These are phyloP conservation scores for Tinea semifulvella DNA, from an alignment of 2,888 invertebrate genomes.

Conservation along the genomic window DNA sequence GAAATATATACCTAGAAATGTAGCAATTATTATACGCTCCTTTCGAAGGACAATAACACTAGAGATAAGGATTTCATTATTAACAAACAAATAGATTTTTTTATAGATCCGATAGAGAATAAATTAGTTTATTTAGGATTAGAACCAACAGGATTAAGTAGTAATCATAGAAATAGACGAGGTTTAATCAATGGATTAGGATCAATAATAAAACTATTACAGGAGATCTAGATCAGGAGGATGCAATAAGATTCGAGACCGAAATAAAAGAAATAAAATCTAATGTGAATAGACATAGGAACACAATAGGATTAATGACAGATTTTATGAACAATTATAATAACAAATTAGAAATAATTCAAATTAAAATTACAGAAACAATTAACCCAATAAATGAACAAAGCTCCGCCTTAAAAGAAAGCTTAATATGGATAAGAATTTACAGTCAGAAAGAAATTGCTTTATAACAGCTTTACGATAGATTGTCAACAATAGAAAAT, in stretches of 20 bases:
- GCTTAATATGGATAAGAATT: neutral
- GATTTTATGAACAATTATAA: constrained; percentile 15
- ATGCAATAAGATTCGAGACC: constrained; percentile 15
- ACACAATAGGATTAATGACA: constrained; percentile 8
- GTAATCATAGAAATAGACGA: constrained; percentile 15
- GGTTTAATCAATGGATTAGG: constrained; percentile 18
- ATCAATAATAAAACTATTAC: constrained; percentile 16
- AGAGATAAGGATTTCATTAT: neutral
- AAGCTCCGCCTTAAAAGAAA: neutral
- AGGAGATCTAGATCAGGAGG: constrained; percentile 16
- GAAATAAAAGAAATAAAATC: constrained; percentile 11
- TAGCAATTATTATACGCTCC: constrained; percentile 19
- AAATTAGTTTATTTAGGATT: constrained; percentile 20
- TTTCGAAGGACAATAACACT: too few relatives aligned
- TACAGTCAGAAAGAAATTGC: constrained; percentile 5
- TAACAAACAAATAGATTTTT: constrained; percentile 19
- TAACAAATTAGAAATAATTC: constrained; percentile 13
- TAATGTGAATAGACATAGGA: neutral
- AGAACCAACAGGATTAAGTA: constrained; percentile 16
- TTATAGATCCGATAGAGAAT: constrained; percentile 21
- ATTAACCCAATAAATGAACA: neutral
- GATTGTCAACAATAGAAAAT: constrained; percentile 3
- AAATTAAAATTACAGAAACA: neutral
- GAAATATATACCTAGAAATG: constrained; percentile 18
- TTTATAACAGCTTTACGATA: constrained; percentile 13